Conservation (phyloP, 1,140 invertebrate genomes). For the Dendrolimus kikuchii region DNA sequence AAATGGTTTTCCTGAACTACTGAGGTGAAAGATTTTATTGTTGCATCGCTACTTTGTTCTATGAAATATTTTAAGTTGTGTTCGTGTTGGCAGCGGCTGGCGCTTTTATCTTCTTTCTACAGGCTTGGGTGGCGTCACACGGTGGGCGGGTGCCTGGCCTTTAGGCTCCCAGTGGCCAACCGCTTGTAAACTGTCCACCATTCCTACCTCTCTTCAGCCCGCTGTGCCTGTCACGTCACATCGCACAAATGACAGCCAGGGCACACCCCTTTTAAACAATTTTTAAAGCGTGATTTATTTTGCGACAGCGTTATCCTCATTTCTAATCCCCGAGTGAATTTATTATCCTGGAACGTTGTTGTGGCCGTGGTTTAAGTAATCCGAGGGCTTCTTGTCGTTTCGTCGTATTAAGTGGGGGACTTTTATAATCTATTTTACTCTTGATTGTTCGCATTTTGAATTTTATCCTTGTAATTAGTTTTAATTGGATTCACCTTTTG, state of each 20-base stretch:
- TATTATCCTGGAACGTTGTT: conserved; percentile 32
- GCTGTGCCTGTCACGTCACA: conserved; percentile 13
- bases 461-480: conserved; percentile 5
- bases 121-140: conserved; percentile 5
- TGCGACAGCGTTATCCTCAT: conserved; percentile 31
- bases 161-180: background rate
- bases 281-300: conserved; percentile 48
- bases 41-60: conserved; percentile 6
- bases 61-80: conserved; percentile 12
- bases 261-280: conserved; percentile 37
- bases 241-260: conserved; percentile 37
- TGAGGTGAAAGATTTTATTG: too few relatives aligned
- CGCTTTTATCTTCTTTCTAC: conserved; percentile 27
- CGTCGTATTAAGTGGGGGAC: conserved; percentile 18
- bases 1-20: too few relatives aligned
- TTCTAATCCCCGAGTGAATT: conserved; percentile 33
- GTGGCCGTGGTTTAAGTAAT: conserved; percentile 26
- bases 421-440: conserved; percentile 24
- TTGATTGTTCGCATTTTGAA: conserved; percentile 16
- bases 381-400: conserved; percentile 24
- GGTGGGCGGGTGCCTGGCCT: conserved; percentile 5
- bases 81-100: conserved; percentile 9
- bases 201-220: conserved; percentile 1
- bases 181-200: background rate
- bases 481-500: conserved; percentile 5